Conservation (phyloP, 2,888 invertebrate genomes). For the Drepana falcataria region DNA sequence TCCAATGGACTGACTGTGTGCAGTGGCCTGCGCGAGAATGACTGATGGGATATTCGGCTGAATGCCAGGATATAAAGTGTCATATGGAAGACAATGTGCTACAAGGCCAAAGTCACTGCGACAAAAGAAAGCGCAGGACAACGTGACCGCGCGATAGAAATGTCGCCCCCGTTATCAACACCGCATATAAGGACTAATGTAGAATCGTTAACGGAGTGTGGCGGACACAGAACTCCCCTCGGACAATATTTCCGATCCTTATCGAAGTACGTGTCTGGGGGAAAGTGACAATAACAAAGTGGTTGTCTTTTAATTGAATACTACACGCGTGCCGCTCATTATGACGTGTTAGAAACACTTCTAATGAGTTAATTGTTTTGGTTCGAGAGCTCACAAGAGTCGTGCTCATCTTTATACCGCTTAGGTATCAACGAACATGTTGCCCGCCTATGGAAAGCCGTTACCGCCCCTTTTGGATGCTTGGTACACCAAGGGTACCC, state of each 20-base stretch:
- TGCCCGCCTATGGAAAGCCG: no score
- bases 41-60: constrained; percentile 59
- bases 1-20: constrained; percentile 34
- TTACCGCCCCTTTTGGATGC: no score
- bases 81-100: constrained; percentile 66
- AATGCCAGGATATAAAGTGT: constrained; percentile 72
- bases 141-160: constrained; percentile 69
- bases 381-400: constrained; percentile 2
- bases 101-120: constrained; percentile 59
- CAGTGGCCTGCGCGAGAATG: constrained; percentile 46
- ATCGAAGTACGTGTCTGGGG: constrained; percentile 41
- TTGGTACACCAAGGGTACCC: no score
- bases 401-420: no score
- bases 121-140: constrained; percentile 71
- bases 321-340: not conserved
- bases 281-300: constrained; percentile 47
- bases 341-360: not conserved
- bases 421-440: no score
- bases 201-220: constrained; percentile 54
- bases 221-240: constrained; percentile 38
- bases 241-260: constrained; percentile 51
- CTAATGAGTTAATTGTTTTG: not conserved
- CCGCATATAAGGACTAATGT: constrained; percentile 60
- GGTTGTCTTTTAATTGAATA: constrained; percentile 7
- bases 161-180: constrained; percentile 57